These are phyloP conservation scores for Poecilia picta DNA, from an alignment of 2,797 vertebrate species.

Conservation along the genomic window DNA sequence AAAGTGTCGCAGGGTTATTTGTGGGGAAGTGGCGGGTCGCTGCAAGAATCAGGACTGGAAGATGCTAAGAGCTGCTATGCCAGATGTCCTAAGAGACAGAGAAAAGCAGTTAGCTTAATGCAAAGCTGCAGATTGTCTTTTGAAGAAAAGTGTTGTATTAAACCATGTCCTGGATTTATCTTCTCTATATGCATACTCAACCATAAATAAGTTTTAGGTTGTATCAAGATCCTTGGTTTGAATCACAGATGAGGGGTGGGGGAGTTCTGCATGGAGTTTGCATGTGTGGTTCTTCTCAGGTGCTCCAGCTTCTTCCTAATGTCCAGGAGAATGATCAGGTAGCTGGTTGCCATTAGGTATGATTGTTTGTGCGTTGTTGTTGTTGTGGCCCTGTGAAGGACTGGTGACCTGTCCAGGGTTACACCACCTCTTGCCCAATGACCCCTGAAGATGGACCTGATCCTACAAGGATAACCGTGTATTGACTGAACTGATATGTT, in stretches of 20 bases:
- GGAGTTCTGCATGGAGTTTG: too few relatives aligned
- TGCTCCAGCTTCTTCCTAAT: not conserved
- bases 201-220: not conserved
- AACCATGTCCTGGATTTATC: not conserved
- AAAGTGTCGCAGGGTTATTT: slow-evolving; percentile 5
- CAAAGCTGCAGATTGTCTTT: not conserved
- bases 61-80: not conserved
- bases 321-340: not conserved
- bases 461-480: not conserved
- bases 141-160: not conserved
- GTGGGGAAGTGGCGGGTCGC: slow-evolving; percentile 8
- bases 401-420: not conserved
- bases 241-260: too few relatives aligned
- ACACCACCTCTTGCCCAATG: not conserved
- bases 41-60: not conserved
- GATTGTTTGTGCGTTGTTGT: not conserved
- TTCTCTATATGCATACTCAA: not conserved
- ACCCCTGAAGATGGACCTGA: not conserved
- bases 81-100: not conserved
- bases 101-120: not conserved
- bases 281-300: not conserved
- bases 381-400: not conserved
- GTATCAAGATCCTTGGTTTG: not conserved
- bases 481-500: not conserved
- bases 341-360: not conserved